Evolutionary conservation across 2,888 invertebrate species (phyloP).

Genomic region (Euplagia quadripunctaria): DNA sequence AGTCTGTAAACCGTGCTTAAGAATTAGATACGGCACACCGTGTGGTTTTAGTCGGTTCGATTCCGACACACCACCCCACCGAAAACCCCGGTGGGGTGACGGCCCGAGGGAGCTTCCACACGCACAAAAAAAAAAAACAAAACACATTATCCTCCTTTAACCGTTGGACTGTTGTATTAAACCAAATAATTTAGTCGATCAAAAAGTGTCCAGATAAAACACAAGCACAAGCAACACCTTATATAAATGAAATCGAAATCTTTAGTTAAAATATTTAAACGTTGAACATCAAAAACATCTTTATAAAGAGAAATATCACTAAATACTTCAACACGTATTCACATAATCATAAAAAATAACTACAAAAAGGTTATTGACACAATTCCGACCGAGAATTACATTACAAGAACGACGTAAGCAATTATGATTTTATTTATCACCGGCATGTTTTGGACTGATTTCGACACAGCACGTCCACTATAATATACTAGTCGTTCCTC

Average conservation of each 20-base stretch:
- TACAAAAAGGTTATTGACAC: constrained; percentile 49
- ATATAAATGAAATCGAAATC: not conserved
- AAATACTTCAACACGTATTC: constrained; percentile 22
- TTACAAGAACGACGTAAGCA: constrained; percentile 39
- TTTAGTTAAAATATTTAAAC: not conserved
- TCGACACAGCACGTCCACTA: constrained; percentile 28
- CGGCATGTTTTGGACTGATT: constrained; percentile 33
- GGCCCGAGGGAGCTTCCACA: too few species aligned
- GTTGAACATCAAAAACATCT: not conserved
- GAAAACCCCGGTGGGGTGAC: too few species aligned
- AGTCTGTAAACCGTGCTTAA: too few species aligned
- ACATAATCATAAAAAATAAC: constrained; percentile 31
- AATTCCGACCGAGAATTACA: constrained; percentile 36
- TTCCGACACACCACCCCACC: too few species aligned
- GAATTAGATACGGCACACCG: too few species aligned
- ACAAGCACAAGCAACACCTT: not conserved
- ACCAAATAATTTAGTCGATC: too few species aligned
- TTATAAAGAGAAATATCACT: constrained; percentile 18
- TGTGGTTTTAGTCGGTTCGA: too few species aligned
- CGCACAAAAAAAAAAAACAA: too few species aligned
- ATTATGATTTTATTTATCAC: constrained; percentile 46
- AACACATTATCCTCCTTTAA: too few species aligned
- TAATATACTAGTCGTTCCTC: not conserved
- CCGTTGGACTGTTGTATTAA: too few species aligned
- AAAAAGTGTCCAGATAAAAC: too few species aligned